A percentile compares a stretch with the other conserved stretches of the same genome.
These are phyloP conservation scores for Steromphala cineraria DNA, from an alignment of 2,888 invertebrate species.

Conservation along the genomic window DNA sequence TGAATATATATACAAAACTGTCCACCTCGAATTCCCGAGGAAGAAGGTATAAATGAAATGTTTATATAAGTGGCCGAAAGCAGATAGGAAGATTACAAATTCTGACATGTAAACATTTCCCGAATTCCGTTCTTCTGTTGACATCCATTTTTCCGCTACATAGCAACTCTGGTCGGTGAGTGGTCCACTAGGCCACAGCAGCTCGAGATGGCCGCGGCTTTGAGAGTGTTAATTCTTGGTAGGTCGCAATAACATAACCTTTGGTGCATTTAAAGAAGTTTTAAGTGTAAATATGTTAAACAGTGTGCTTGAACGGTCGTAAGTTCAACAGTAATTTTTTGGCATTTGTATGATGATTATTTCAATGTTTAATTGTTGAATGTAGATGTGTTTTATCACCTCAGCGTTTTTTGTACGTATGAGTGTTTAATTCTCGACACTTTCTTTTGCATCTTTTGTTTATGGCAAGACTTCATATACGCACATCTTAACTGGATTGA, in stretches of 20 bases:
- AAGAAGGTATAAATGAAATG: background rate
- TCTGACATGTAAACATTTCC: background rate
- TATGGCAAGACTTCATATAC: too few species aligned
- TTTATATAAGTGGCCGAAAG: background rate
- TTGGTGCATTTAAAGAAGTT: background rate
- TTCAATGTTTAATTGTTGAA: too few species aligned
- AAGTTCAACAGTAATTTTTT: too few species aligned
- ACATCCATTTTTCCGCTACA: background rate
- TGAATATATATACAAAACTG: too few species aligned
- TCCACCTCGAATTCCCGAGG: background rate
- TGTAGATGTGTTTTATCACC: too few species aligned
- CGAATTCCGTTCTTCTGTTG: background rate
- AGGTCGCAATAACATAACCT: background rate
- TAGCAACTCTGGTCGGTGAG: background rate
- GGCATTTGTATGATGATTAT: too few species aligned
- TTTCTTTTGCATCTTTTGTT: too few species aligned
- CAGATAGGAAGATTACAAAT: background rate
- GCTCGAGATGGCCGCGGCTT: background rate
- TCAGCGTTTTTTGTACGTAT: too few species aligned
- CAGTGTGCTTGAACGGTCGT: too few species aligned
- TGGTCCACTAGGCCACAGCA: background rate
- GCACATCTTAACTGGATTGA: too few species aligned
- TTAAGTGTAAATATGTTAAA: too few species aligned
- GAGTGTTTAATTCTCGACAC: too few species aligned
- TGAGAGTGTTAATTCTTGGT: constrained; percentile 1